phyloP scores from a whole-genome alignment of 2,797 vertebrate species.

The Luscinia luscinia region DNA sequence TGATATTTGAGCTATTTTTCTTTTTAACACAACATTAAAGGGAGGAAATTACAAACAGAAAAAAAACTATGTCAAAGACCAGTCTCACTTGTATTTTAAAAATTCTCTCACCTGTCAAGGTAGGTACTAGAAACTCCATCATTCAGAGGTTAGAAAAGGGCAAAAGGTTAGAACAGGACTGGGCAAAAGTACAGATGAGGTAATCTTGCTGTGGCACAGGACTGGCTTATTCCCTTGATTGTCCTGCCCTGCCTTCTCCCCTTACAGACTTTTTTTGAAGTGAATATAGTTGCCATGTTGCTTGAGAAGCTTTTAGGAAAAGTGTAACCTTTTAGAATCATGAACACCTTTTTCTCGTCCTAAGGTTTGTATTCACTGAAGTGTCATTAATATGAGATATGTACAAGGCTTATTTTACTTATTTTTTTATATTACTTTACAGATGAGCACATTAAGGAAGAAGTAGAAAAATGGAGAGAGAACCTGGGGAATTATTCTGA shows the following conservation, averaged over 20 bases:
- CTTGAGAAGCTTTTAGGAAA: neutral
- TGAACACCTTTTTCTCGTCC: neutral
- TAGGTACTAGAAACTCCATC: neutral
- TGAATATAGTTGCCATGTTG: neutral
- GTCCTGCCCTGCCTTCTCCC: neutral
- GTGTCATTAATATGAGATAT: neutral
- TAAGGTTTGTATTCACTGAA: neutral
- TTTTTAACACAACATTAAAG: neutral
- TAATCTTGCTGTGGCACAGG: neutral
- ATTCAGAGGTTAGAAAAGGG: neutral
- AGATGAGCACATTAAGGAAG: slow-evolving; percentile 83
- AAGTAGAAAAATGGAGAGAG: slow-evolving; percentile 84
- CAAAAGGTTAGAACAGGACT: neutral
- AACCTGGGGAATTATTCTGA: slow-evolving; percentile 81
- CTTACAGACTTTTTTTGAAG: neutral
- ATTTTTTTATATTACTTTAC: neutral
- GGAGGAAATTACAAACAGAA: neutral
- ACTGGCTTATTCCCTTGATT: neutral
- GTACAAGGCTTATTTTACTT: neutral
- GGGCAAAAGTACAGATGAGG: neutral
- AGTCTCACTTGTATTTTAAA: neutral
- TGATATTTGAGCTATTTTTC: neutral
- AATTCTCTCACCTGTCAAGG: neutral
- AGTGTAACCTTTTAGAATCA: neutral
- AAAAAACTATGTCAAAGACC: neutral